Evolutionary conservation across 2,888 invertebrate species (phyloP), one percentile per base, ranked within the genome.

Genomic region (Spodoptera littoralis): DNA sequence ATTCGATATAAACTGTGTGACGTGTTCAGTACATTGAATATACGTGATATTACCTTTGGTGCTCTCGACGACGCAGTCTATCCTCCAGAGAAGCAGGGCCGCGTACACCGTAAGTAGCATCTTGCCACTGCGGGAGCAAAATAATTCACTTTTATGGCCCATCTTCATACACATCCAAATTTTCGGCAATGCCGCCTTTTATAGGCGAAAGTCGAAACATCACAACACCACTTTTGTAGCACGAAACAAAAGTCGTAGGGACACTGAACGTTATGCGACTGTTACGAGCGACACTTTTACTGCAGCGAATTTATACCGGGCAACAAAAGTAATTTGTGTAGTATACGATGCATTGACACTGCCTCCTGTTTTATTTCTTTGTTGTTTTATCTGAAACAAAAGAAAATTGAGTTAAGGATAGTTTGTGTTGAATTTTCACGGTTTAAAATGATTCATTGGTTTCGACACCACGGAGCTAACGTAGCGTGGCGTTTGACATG

Each of bases 31-130:
- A 71, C 76, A 79, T 63, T 71, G 68, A 76, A 68, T 63, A 77
- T 62, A 75, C 65, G 71, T 60, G 69, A 60, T 76, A 82, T 89
- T 90, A 94, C 94, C 94, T 93, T 92, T 94, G 65, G 92, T 91
- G 80, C 92, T 93, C 77, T 92, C 94, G 70, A 92, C 94, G 78
- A 90, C 88, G 74, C 89, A 90, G 88, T 93, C 93, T 73, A 93
- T 86, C 83, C 91, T 90, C 92, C 92, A 93, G 71, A 94, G 90
- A 79, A 94, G 89, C 76, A 94, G 76, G 57, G 90, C 90, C 58
- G 88, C 83, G 82, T 90, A 93, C 57, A 92, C 64, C 61, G 90
- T 91, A 70, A 92, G 87, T 64, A 93, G 85, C 93, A 94, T 93
- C 84, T 93, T 94, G 90, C 86, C 81, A 74, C 84, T 82, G 65